Evolutionary conservation across 2,888 invertebrate species (phyloP).

Genomic region (Callinectes sapidus): DNA sequence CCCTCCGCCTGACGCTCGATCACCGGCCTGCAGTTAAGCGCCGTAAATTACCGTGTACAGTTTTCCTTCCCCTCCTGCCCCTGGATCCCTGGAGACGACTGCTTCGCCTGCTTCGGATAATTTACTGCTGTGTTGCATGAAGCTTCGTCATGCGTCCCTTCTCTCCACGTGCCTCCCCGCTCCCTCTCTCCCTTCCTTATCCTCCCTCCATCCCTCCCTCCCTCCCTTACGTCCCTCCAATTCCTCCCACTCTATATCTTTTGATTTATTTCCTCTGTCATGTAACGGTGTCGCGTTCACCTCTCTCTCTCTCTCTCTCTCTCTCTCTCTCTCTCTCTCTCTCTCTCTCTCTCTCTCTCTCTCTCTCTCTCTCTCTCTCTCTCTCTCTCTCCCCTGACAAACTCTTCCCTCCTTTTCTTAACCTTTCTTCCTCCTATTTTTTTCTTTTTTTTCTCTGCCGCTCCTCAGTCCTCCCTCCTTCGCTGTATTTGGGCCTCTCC

Average conservation of each 20-base stretch:
- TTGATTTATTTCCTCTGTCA: conserved; percentile 21
- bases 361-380: not conserved
- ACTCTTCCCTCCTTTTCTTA: not conserved
- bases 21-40: conserved; percentile 42
- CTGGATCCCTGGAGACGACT: conserved; percentile 26
- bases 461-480: not conserved
- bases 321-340: not conserved
- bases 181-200: not conserved
- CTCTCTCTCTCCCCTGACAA: not conserved
- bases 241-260: conserved; percentile 19
- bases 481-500: not conserved
- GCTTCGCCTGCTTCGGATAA: conserved; percentile 9
- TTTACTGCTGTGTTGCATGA: conserved; percentile 37
- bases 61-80: conserved; percentile 23
- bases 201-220: not conserved
- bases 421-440: not conserved
- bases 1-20: conserved; percentile 38
- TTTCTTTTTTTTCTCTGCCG: not conserved
- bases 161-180: not conserved
- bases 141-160: conserved; percentile 29
- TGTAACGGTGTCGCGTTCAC: not conserved
- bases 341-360: not conserved
- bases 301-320: conserved; percentile 2
- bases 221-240: not conserved
- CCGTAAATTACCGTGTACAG: conserved; percentile 45